Percentiles rank a stretch among this genome's conserved stretches.
These are phyloP conservation scores for Metopia argyrocephala DNA, from an alignment of 2,888 invertebrate genomes.

Conservation along the genomic window DNA sequence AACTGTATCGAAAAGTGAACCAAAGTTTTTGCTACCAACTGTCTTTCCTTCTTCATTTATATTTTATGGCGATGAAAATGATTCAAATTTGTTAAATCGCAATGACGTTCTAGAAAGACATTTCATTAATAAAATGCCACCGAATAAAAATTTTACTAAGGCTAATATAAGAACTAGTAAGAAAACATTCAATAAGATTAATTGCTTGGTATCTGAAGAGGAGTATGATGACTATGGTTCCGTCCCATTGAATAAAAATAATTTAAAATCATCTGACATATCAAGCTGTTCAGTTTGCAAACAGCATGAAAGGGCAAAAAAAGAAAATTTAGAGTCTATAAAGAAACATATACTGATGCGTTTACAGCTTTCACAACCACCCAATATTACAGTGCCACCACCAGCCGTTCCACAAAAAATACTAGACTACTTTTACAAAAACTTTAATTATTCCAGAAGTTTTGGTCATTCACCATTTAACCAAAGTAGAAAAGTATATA, in stretches of 20 bases:
- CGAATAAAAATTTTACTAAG: not conserved
- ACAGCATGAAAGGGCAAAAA: conserved; percentile 81
- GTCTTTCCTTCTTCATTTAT: conserved; percentile 34
- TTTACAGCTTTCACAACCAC: conserved; percentile 82
- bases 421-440: conserved; percentile 79
- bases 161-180: not conserved
- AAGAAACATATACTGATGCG: conserved; percentile 83
- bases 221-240: conserved; percentile 30
- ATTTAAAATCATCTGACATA: not conserved
- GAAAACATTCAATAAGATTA: not conserved
- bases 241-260: not conserved
- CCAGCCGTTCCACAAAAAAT: conserved; percentile 81
- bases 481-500: not conserved
- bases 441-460: conserved; percentile 67
- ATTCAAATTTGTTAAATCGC: conserved; percentile 67
- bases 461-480: not conserved
- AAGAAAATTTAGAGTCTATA: conserved; percentile 82
- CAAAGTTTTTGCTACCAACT: conserved; percentile 4
- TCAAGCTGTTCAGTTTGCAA: conserved; percentile 80
- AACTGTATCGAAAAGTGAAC: not conserved
- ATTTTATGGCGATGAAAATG: conserved; percentile 39
- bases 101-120: conserved; percentile 68
- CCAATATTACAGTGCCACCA: conserved; percentile 83
- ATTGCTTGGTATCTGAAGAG: conserved; percentile 8
- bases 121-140: conserved; percentile 12